These are phyloP conservation scores for Ellobius talpinus DNA, from an alignment of 2,113 vertebrate species.

Conservation along the genomic window DNA sequence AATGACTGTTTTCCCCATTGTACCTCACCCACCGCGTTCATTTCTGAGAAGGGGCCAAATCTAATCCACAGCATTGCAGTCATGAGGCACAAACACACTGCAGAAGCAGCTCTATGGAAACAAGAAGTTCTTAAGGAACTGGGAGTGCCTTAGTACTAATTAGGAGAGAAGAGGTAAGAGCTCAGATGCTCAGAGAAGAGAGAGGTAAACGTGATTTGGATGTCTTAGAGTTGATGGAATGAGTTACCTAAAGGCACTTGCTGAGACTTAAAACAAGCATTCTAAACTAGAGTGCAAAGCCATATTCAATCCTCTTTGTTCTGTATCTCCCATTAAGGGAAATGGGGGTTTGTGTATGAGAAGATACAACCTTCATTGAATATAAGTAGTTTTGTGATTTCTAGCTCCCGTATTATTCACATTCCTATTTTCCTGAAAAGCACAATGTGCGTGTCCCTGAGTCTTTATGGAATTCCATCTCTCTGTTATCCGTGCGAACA, in stretches of 20 bases:
- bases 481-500: not conserved
- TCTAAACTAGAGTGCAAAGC: conserved; percentile 45
- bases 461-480: not conserved
- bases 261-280: not conserved
- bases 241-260: not conserved
- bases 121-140: not conserved
- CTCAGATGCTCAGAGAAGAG: not conserved
- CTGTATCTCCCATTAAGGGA: conserved; percentile 20
- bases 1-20: not conserved
- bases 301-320: conserved; percentile 31
- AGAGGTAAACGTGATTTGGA: not conserved
- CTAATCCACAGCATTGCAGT: not conserved
- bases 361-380: not conserved
- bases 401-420: not conserved
- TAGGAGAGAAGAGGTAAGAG: not conserved
- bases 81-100: not conserved
- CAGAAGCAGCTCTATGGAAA: not conserved
- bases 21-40: not conserved
- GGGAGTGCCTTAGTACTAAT: not conserved
- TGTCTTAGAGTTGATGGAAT: not conserved
- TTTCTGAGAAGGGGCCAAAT: not conserved
- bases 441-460: not conserved
- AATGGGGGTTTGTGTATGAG: not conserved
- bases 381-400: not conserved
- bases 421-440: not conserved